Evolutionary conservation across 2,113 vertebrate genomes (phyloP), one percentile per base, ranked within the genome.

Genomic region (Ophthalmolycus amberensis): DNA sequence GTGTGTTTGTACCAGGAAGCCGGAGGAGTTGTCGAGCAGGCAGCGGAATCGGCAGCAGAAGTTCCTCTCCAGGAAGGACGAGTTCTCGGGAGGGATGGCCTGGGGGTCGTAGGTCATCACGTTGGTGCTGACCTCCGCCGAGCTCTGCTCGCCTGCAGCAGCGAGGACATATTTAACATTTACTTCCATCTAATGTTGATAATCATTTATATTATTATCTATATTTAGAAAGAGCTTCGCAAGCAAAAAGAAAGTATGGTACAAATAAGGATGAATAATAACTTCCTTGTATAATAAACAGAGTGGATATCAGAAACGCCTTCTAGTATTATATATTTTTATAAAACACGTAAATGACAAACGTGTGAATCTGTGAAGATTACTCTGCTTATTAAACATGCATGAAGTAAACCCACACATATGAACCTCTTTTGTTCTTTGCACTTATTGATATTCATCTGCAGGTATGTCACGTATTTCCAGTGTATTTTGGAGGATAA

Each of bases 31-130:
- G 92, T 96, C 96, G 22, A 96, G 92, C n/a, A 97, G 93, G 86
- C 96, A 97, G 75, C 95, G 94, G 79, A 97, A 96, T 0, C 93
- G 92, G 62, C 96, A 97, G 85, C 95, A 90, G 32, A 96, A 96
- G 87, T 90, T 95, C 62, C 95, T 95, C 88, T 96, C 96, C 85
- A 96, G 94, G 86, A 95, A 96, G 62, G 95, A 95, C 0, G 95
- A 95, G 87, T 96, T 96, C 62, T 96, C 95, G 2, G 92, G 94
- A 1, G 94, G 95, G 48, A 95, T 70, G 71, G 81, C 70, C 42
- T 94, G 85, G 0, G 29, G 92, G 84, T 96, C 85, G 46, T 90
- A 94, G 44, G 32, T 0, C 9, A 90, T 54, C 75, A 92, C 20
- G 29, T 85, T 85, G 48, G 7, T 85, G 87, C 54, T 93, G 75